Conservation (phyloP, 1,140 invertebrate genomes). For the Ips nitidus region DNA sequence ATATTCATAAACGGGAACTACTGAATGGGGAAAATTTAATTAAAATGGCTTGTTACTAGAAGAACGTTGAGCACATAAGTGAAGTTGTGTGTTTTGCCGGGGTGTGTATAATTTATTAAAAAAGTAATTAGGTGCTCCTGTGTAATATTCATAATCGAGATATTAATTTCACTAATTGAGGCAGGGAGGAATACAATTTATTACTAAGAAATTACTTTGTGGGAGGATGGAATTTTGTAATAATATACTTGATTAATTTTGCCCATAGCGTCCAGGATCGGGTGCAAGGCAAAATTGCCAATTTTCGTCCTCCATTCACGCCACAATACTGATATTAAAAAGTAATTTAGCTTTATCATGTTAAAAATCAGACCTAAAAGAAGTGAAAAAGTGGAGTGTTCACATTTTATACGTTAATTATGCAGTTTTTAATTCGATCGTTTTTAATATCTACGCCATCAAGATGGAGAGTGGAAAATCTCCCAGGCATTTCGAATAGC, state of each 20-base stretch:
- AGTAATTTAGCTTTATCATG: not conserved
- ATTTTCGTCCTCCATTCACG: too few relatives aligned
- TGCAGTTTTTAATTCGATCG: not conserved
- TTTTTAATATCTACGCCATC: not conserved
- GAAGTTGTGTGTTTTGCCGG: conserved; percentile 32
- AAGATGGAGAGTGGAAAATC: not conserved
- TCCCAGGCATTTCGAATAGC: not conserved
- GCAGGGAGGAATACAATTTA: conserved; percentile 22
- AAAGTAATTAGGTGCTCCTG: conserved; percentile 33
- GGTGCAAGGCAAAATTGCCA: too few relatives aligned
- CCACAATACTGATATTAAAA: not conserved
- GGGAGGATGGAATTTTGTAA: conserved; percentile 14
- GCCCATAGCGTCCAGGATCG: not conserved
- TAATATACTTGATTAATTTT: conserved; percentile 9
- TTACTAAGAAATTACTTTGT: conserved; percentile 19
- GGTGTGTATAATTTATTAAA: conserved; percentile 37
- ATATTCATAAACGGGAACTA: conserved; percentile 43
- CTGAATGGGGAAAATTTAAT: conserved; percentile 44
- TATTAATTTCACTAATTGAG: conserved; percentile 35
- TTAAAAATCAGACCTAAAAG: too few relatives aligned
- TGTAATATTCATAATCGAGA: conserved; percentile 36
- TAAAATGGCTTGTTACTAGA: conserved; percentile 42
- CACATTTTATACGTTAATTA: not conserved
- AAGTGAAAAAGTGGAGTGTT: too few relatives aligned
- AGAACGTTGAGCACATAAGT: conserved; percentile 35